Percentiles rank a stretch among this genome's conserved stretches.
Evolutionary conservation across 2,888 invertebrate species (phyloP).

Genomic region (Acrocera orbiculus): DNA sequence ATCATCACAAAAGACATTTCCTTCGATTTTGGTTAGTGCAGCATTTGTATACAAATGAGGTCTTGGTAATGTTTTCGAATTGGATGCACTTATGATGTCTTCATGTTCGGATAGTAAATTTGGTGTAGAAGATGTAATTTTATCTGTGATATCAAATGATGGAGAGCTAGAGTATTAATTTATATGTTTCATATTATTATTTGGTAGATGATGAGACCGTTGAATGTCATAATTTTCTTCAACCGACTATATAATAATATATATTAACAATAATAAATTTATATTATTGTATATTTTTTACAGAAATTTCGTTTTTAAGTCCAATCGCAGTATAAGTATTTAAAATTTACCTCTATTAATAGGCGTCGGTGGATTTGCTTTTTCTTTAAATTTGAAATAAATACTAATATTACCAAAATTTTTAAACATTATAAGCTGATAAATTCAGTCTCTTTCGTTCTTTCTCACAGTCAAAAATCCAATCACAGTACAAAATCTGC

Average conservation of each 20-base stretch:
- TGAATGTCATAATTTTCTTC: conserved; percentile 54
- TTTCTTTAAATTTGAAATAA: too few relatives aligned
- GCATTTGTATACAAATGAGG: conserved; percentile 37
- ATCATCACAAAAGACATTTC: conserved; percentile 36
- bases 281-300: too few relatives aligned
- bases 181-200: conserved; percentile 25
- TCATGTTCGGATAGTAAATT: conserved; percentile 22
- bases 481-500: conserved; percentile 16
- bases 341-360: too few relatives aligned
- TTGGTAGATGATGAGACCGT: conserved; percentile 41
- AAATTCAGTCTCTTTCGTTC: conserved; percentile 12
- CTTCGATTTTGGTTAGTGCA: conserved; percentile 32
- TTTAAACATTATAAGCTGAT: too few relatives aligned
- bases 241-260: conserved; percentile 19
- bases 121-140: conserved; percentile 26
- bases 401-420: too few relatives aligned
- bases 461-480: conserved; percentile 17
- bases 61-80: conserved; percentile 22
- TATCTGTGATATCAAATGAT: conserved; percentile 5
- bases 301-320: too few relatives aligned
- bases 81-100: conserved; percentile 13
- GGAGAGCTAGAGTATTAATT: conserved; percentile 14
- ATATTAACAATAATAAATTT: too few relatives aligned
- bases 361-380: too few relatives aligned
- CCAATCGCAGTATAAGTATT: too few relatives aligned